Evolutionary conservation across 2,888 invertebrate genomes (phyloP).

Genomic region (Agrilus mali): DNA sequence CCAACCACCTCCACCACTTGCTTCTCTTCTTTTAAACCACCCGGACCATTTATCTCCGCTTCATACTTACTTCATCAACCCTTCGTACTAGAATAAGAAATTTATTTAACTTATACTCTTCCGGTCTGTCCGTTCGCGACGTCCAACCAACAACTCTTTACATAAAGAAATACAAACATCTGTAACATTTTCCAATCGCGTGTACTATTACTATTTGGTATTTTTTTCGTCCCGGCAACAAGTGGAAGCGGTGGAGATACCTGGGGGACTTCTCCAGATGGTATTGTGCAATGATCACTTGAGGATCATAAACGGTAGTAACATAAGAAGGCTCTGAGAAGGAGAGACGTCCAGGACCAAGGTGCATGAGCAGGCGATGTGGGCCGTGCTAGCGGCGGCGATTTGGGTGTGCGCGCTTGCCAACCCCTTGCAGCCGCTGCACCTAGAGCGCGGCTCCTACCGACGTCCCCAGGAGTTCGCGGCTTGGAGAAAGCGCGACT

Average conservation of each 20-base stretch:
- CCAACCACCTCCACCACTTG: no score
- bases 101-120: no score
- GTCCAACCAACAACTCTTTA: no score
- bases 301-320: conserved; percentile 12
- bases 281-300: conserved; percentile 29
- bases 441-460: conserved; percentile 28
- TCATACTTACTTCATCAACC: no score
- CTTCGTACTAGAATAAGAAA: no score
- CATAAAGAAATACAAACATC: no score
- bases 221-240: conserved; percentile 21
- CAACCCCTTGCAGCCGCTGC: conserved; percentile 30
- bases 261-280: conserved; percentile 15
- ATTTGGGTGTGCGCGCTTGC: conserved; percentile 33
- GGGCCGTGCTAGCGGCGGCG: conserved; percentile 30
- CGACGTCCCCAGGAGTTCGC: conserved; percentile 18
- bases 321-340: no score
- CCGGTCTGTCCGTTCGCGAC: no score
- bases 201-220: background rate
- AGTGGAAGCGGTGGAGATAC: conserved; percentile 17
- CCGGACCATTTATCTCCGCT: no score
- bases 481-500: conserved; percentile 20
- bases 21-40: no score
- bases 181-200: no score
- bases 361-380: conserved; percentile 26
- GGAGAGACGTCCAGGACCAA: conserved; percentile 13